Evolutionary conservation across 1,140 invertebrate species (phyloP).

Genomic region (Papilio polyxenes): DNA sequence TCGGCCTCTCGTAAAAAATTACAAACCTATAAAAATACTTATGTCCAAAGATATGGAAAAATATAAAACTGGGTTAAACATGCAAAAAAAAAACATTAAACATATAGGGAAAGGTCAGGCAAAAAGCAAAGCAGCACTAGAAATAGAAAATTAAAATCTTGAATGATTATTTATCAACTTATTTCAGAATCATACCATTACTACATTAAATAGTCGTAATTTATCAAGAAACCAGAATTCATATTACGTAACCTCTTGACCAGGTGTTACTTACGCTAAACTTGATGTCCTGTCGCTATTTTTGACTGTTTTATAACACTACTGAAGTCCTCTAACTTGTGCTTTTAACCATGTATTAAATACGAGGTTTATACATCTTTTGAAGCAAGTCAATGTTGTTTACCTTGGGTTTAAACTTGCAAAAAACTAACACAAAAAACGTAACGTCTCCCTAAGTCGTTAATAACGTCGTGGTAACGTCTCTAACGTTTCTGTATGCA

Average conservation of each 20-base stretch:
- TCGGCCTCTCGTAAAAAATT: background rate
- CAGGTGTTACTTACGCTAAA: conserved; percentile 13
- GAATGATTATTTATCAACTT: background rate
- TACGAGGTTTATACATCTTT: no score
- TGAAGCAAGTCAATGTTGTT: no score
- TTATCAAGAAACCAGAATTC: background rate
- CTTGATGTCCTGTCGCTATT: background rate
- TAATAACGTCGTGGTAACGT: no score
- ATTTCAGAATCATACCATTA: background rate
- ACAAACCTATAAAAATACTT: background rate
- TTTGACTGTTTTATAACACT: background rate
- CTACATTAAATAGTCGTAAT: background rate
- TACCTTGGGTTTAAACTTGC: no score
- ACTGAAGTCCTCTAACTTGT: no score
- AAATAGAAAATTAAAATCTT: conserved; percentile 26
- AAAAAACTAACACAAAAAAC: no score
- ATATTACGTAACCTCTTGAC: background rate
- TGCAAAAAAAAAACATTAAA: background rate
- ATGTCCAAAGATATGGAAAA: background rate
- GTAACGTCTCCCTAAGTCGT: no score
- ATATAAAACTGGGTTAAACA: background rate
- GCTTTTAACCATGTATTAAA: no score
- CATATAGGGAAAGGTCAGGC: background rate
- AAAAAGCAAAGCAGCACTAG: conserved; percentile 2
- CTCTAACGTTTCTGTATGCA: no score